Percentiles rank a stretch among this genome's conserved stretches.
phyloP scores from a whole-genome alignment of 2,113 vertebrate genomes.

The Numenius arquata region DNA sequence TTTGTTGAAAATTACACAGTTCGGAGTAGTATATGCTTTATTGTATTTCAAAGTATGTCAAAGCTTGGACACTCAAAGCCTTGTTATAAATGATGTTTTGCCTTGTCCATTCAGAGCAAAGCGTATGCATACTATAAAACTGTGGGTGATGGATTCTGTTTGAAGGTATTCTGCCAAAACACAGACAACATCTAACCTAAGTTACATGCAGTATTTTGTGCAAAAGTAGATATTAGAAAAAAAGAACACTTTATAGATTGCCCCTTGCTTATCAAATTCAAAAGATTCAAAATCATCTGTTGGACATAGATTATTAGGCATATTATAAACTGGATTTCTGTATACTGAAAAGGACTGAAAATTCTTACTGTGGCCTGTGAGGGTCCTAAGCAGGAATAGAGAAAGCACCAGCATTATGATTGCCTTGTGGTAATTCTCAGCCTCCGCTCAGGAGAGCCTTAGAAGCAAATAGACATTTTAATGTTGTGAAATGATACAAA shows the following conservation, averaged over 20 bases:
- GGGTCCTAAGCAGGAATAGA: neutral
- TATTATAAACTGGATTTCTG: neutral
- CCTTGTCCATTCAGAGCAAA: neutral
- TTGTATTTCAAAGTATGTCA: neutral
- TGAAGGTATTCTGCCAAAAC: neutral
- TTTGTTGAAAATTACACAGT: neutral
- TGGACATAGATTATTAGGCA: neutral
- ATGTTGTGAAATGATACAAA: neutral
- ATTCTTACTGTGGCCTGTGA: neutral
- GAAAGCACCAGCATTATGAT: neutral
- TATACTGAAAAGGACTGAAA: neutral
- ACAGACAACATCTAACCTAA: neutral
- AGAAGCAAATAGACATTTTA: neutral
- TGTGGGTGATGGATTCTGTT: neutral
- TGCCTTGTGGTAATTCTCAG: neutral
- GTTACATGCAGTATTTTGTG: neutral
- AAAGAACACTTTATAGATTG: neutral
- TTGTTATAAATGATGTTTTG: neutral
- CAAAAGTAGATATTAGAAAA: neutral
- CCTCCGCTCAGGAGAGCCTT: neutral
- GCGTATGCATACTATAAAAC: neutral
- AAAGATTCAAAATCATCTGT: neutral
- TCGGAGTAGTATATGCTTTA: neutral
- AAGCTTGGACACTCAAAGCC: neutral
- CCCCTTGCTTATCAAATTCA: neutral